phyloP scores from a whole-genome alignment of 2,113 vertebrate species.

The Coregonus clupeaformis region DNA sequence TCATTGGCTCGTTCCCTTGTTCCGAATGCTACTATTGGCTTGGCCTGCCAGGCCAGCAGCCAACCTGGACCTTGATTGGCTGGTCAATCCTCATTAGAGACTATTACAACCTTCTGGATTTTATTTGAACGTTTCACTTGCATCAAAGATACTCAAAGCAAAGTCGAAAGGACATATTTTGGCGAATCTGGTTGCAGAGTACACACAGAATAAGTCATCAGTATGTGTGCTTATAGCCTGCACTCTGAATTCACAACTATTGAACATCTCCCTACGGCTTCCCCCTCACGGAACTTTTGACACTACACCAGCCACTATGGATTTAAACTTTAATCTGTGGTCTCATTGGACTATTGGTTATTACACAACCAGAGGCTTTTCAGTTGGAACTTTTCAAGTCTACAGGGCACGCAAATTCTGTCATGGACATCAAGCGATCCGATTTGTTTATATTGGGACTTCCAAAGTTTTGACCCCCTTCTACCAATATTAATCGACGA shows the following conservation, averaged over 20 bases:
- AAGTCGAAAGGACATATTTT: not conserved
- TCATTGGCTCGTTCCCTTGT: no score
- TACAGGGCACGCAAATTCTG: not conserved
- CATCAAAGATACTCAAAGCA: not conserved
- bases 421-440: slow-evolving; percentile 33
- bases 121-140: not conserved
- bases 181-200: no score
- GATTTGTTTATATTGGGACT: not conserved
- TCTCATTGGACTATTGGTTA: slow-evolving; percentile 3
- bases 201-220: no score
- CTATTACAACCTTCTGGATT: no score
- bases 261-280: no score
- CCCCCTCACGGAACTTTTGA: not conserved
- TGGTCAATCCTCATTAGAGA: not conserved
- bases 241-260: not conserved
- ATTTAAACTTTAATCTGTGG: not conserved
- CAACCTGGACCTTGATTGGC: slow-evolving; percentile 1
- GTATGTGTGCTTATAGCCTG: not conserved
- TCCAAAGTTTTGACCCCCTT: not conserved
- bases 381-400: not conserved
- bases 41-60: not conserved
- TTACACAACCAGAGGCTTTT: not conserved
- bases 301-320: not conserved
- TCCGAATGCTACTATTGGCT: no score
- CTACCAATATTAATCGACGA: slow-evolving; percentile 23